Evolutionary conservation across 2,113 vertebrate genomes (phyloP), one percentile per base, ranked within the genome.

Genomic region (Lycocorax pyrrhopterus): DNA sequence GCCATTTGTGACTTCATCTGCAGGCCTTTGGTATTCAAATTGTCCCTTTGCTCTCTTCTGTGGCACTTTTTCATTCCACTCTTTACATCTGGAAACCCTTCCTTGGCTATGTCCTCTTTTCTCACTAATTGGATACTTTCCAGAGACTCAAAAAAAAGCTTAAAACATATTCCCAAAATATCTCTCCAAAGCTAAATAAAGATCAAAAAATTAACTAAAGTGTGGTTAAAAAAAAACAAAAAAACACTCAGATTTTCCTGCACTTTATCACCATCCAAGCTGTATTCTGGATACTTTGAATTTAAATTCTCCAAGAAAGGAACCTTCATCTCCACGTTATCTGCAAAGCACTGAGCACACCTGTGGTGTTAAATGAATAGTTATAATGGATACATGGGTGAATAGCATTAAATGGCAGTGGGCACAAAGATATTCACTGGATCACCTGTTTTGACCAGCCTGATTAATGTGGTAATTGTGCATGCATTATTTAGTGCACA

Each of bases 361-460:
- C 90, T 95, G 92, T 63, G 75, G 78, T 95, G 94, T 74, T 90
- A 74, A 87, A 83, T 90, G 63, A 86, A 85, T 67, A 80, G 60
- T 83, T 77, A 90, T 23, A 91, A 93, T 59, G 88, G 82, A 84
- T 30, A 87, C 22, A 63, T 41, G 90, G 84, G 75, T 94, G 96
- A 95, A 91, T 77, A 91, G 75, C 75, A 79, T 33, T 80, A 95
- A 95, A 87, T 67, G 51, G 67, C 91, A 93, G 71, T 41, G 59
- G 74, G 81, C 89, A 96, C 87, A 96, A 94, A 91, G 90, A 88
- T 82, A 58, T 74, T 94, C 75, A 62, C 53, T 53, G 87, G 84
- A 85, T 97, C 94, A 94, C 95, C 93, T 96, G 91, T 96, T 96
- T 68, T 39, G 87, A 67, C 59, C 85, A 80, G 89, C 35, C 63